Evolutionary conservation across 2,113 vertebrate species (phyloP).

Genomic region (Pseudopodoces humilis): DNA sequence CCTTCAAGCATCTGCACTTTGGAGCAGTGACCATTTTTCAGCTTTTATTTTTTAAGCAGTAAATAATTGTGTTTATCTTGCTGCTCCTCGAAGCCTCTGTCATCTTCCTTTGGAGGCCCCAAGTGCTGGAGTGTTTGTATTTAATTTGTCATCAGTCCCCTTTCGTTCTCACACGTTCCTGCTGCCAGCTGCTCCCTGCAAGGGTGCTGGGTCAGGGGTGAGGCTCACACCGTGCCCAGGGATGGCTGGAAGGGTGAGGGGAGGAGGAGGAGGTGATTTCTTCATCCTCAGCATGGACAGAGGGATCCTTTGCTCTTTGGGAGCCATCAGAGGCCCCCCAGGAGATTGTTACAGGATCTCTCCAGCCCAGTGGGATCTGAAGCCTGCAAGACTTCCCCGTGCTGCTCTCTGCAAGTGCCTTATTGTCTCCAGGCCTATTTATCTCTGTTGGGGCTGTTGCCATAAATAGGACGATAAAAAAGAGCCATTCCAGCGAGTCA

Average conservation of each 20-base stretch:
- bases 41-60: not conserved
- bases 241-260: not conserved
- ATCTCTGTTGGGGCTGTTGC: conserved; percentile 76
- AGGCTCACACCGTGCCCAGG: not conserved
- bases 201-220: not conserved
- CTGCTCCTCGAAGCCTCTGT: conserved; percentile 7
- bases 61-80: conserved; percentile 41
- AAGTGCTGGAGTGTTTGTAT: not conserved
- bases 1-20: not conserved
- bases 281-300: not conserved
- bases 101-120: not conserved
- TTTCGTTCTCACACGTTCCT: not conserved
- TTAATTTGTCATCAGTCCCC: conserved; percentile 12
- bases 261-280: not conserved
- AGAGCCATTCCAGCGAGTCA: conserved; percentile 76
- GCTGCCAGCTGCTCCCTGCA: not conserved
- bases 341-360: conserved; percentile 7
- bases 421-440: conserved; percentile 75
- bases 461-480: conserved; percentile 82
- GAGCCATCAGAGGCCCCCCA: not conserved
- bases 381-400: conserved; percentile 34
- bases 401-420: conserved; percentile 60
- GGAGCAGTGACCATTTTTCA: not conserved
- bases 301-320: not conserved
- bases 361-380: conserved; percentile 18